Base-by-base conservation (phyloP, 2,888 invertebrate species). In the Lucinisca nassula region DNA sequence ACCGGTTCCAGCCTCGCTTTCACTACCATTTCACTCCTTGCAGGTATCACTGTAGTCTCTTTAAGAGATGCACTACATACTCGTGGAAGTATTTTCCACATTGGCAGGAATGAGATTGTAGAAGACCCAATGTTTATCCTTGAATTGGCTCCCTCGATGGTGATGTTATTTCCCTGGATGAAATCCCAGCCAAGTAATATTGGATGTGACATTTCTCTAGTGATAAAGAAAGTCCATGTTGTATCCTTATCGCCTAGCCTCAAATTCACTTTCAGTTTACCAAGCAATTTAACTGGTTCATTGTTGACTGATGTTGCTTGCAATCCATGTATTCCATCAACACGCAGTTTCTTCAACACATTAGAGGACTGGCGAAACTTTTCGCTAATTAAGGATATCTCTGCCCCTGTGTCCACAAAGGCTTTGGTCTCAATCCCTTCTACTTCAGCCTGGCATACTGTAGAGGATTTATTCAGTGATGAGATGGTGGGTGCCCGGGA, bases 11-110 rank as follows among this genome's bases (percentile, higher is more conserved):
- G n/a, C 27, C n/a, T 58, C 6, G 61, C 6, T 8, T 8, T 8
- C n/a, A 58, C 61, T 58, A 58, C 61, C n/a, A 58, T 27, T 58
- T 58, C 24, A 58, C 61, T 58, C n/a, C 61, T 58, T 27, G 61
- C 8, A 10, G 27, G 61, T 58, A 58, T 58, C n/a, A 27, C 27
- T 58, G n/a, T 27, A 24, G 27, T 58, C 24, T n/a, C n/a, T 27
- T n/a, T 58, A 8, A 58, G 10, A 14, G 27, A 8, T 14, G 61
- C 61, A 24, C 24, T 10, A n/a, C 61, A 27, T 58, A 58, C 61
- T 10, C 27, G 61, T 24, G 61, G 61, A 6, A 58, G 27, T 24
- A 24, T n/a, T n/a, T 58, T 27, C 61, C 61, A 58, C 8, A 27
- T 58, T 58, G 27, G 61, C n/a, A 58, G 27, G n/a, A 58, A 58